Conservation (phyloP, 2,113 vertebrate species). For the Zosterops lateralis region DNA sequence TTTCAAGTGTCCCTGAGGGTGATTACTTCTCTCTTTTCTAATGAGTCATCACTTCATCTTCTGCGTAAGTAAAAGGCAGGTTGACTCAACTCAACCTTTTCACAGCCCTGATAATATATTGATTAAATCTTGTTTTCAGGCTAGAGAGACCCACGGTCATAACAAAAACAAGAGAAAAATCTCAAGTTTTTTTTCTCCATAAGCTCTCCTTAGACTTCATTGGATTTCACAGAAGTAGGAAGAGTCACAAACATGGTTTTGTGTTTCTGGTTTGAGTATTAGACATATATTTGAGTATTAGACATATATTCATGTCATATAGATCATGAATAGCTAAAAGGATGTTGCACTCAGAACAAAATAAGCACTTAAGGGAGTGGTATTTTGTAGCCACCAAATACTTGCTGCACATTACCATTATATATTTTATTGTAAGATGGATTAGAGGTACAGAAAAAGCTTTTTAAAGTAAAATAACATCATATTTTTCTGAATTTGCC, state of each 20-base stretch:
- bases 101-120: not conserved
- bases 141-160: not conserved
- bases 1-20: not conserved
- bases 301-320: not conserved
- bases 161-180: not conserved
- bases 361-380: not conserved
- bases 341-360: not conserved
- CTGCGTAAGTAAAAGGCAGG: not conserved
- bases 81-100: not conserved
- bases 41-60: not conserved
- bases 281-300: not conserved
- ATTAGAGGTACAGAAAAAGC: not conserved
- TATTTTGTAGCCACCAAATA: not conserved
- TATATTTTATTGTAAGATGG: not conserved
- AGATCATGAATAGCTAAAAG: not conserved
- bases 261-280: not conserved
- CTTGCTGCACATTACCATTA: not conserved
- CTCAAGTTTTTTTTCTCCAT: not conserved
- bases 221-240: not conserved
- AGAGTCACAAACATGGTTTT: not conserved
- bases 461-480: not conserved
- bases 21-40: not conserved
- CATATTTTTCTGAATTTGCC: not conserved
- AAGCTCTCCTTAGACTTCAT: not conserved
- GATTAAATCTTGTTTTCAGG: constrained; percentile 1